Evolutionary conservation across 1,140 invertebrate species (phyloP).

Genomic region (Drosophila bipectinata): DNA sequence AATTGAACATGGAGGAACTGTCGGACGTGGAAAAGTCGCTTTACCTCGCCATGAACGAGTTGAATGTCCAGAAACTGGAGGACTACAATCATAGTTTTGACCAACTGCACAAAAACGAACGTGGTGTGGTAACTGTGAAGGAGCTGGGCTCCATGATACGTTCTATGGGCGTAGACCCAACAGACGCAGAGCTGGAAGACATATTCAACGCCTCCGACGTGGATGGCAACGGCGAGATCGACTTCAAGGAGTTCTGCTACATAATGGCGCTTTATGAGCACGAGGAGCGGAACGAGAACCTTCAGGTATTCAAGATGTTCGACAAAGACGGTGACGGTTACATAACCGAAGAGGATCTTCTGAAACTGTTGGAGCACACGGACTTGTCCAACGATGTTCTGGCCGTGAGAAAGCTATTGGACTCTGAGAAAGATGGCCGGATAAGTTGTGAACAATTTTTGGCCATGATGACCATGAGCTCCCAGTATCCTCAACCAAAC

Average conservation of each 20-base stretch:
- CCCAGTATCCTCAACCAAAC: background rate
- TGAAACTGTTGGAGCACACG: slow-evolving; percentile 93
- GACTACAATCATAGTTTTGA: slow-evolving; percentile 11
- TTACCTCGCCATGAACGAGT: slow-evolving; percentile 9
- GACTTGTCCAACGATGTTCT: background rate
- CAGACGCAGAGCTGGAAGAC: slow-evolving; percentile 76
- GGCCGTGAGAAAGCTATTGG: slow-evolving; percentile 66
- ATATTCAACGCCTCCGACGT: slow-evolving; percentile 83
- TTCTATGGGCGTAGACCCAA: slow-evolving; percentile 70
- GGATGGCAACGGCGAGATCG: slow-evolving; percentile 83
- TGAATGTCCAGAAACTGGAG: slow-evolving; percentile 9
- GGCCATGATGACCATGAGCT: slow-evolving; percentile 11
- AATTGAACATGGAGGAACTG: slow-evolving; percentile 3
- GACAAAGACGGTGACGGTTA: slow-evolving; percentile 97
- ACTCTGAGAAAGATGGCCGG: slow-evolving; percentile 94
- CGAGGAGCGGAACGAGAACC: slow-evolving; percentile 47
- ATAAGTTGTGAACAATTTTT: slow-evolving; percentile 89
- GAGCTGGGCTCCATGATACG: slow-evolving; percentile 74
- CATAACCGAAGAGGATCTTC: slow-evolving; percentile 94
- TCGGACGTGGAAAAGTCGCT: background rate
- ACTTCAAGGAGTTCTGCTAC: slow-evolving; percentile 64
- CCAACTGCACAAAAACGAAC: slow-evolving; percentile 14
- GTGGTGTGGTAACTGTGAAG: slow-evolving; percentile 17
- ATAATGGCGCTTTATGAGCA: slow-evolving; percentile 52
- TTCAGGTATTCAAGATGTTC: slow-evolving; percentile 88